These are phyloP conservation scores for Sprattus sprattus DNA, from an alignment of 2,113 vertebrate species.

Conservation along the genomic window DNA sequence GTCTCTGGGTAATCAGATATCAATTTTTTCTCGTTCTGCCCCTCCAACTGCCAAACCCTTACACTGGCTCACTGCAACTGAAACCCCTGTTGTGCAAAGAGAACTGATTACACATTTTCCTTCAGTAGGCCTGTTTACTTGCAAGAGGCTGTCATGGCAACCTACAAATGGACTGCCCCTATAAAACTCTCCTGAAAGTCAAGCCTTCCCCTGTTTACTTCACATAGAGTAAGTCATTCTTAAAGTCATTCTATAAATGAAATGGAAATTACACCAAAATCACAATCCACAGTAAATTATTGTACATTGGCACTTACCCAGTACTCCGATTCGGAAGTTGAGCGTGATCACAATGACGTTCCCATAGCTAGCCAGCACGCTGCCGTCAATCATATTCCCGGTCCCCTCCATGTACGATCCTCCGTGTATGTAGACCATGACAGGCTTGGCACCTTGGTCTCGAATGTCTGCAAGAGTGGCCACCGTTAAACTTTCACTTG, in stretches of 20 bases:
- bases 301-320: slow-evolving; percentile 76
- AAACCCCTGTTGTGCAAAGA: neutral
- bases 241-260: neutral
- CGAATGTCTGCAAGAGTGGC: slow-evolving; percentile 94
- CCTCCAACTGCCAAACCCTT: neutral
- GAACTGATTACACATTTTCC: neutral
- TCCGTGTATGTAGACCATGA: slow-evolving; percentile 99
- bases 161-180: neutral
- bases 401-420: slow-evolving; percentile 99
- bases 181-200: neutral
- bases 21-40: neutral
- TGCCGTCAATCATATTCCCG: slow-evolving; percentile 98
- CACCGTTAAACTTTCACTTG: slow-evolving; percentile 75
- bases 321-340: slow-evolving; percentile 97
- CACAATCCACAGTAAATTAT: neutral
- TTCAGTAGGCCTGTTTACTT: neutral
- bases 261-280: neutral
- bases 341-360: slow-evolving; percentile 99
- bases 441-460: slow-evolving; percentile 96
- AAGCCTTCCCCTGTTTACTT: neutral
- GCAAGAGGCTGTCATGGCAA: neutral
- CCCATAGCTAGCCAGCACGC: slow-evolving; percentile 97
- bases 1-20: neutral
- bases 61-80: neutral
- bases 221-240: neutral